Base-by-base conservation (phyloP, 2,113 vertebrate genomes). In the Tursiops truncatus region DNA sequence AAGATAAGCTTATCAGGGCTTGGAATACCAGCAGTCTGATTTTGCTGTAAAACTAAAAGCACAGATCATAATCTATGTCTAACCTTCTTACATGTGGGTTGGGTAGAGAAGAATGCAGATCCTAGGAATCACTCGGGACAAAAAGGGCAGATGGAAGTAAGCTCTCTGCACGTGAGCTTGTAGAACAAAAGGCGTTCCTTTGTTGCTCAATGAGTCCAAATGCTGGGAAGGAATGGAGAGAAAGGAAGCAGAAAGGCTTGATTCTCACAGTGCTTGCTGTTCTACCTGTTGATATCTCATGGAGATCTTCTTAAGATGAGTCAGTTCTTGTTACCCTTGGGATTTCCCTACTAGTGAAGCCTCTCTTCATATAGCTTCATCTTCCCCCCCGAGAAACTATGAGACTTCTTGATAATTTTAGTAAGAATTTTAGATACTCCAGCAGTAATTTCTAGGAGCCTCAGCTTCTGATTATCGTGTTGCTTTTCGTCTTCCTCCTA, bases 31-130 rank as follows among this genome's bases (percentile, higher is more conserved):
- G 89, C 62, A 93, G 44, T 95, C n/a, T 83, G 94, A 96, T 97
- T 97, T 97, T 96, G 70, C 87, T 87, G 33, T 97, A 91, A 97
- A 97, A 89, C 79, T 82, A 86, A 91, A 93, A 95, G 84, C 47
- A 68, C 20, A 95, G 96, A 79, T 97, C 12, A 18, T 79, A 95
- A 91, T 97, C 93, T 92, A 11, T 71, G 76, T 79, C 50, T 92
- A 80, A 56, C 21, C 28, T 89, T 67, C 84, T 93, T 94, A 73
- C 14, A 41, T 89, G 47, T 91, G 44, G n/a, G 15, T 31, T 93
- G 31, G 76, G 15, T 93, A 53, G 44, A 95, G 82, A 80, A 97
- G 50, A 77, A 31, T 82, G 62, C 41, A 58, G 53, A 81, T 63
- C 67, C 25, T 92, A 83, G 82, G 82, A 89, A 86, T 83, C 82